These are phyloP conservation scores for Eurypyga helias DNA, from an alignment of 2,113 vertebrate species.

Conservation along the genomic window DNA sequence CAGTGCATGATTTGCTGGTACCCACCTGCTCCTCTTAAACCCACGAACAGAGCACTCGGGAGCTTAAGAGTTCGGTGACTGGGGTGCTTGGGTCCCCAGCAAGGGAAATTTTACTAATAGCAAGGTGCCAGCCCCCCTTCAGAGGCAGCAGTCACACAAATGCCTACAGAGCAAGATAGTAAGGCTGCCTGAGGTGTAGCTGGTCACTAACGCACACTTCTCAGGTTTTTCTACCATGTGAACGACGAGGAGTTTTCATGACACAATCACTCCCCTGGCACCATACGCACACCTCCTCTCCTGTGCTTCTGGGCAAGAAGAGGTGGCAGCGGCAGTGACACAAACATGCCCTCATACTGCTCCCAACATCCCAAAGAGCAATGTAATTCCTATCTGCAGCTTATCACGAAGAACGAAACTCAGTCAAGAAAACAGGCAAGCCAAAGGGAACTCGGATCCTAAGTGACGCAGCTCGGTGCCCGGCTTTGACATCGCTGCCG, in stretches of 20 bases:
- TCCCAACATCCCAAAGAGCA: not conserved
- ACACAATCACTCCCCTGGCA: not conserved
- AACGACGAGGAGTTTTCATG: not conserved
- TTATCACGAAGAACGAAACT: not conserved
- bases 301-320: not conserved
- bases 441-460: not conserved
- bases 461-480: not conserved
- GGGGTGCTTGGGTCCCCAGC: not conserved
- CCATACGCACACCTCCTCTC: not conserved
- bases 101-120: rapidly evolving
- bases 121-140: not conserved
- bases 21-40: not conserved
- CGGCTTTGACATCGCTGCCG: not conserved
- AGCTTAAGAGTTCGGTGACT: rapidly evolving
- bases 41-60: rapidly evolving
- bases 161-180: rapidly evolving
- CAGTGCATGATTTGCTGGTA: not conserved
- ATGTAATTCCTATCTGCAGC: not conserved
- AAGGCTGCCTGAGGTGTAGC: rapidly evolving
- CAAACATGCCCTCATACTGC: rapidly evolving
- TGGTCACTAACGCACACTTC: rapidly evolving
- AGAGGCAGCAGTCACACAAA: not conserved
- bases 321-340: not conserved
- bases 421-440: not conserved
- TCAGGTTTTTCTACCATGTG: rapidly evolving